Percentiles rank a stretch among this genome's conserved stretches.
These are phyloP conservation scores for Kryptolebias marmoratus DNA, from an alignment of 2,113 vertebrate genomes.

Conservation along the genomic window DNA sequence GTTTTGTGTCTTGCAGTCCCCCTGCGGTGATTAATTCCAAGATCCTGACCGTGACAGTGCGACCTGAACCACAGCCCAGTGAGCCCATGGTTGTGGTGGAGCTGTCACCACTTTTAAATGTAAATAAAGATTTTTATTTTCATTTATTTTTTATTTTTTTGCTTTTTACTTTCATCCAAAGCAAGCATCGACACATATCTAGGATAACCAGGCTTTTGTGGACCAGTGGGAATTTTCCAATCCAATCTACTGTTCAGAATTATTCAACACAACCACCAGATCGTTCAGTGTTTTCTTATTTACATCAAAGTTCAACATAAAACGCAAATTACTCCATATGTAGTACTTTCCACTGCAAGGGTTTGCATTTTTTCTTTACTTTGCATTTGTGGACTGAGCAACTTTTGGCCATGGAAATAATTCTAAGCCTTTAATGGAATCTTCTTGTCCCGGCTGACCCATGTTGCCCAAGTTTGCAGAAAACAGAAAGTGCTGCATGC, in stretches of 20 bases:
- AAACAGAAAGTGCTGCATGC: slow-evolving; percentile 58
- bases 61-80: slow-evolving; percentile 86
- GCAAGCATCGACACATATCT: neutral
- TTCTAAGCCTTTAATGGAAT: slow-evolving; percentile 39
- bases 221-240: neutral
- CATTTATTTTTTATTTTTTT: no score
- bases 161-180: neutral
- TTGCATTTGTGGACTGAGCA: slow-evolving; percentile 13
- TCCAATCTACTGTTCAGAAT: neutral
- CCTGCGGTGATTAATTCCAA: slow-evolving; percentile 91
- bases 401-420: slow-evolving; percentile 5
- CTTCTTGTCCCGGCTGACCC: slow-evolving; percentile 35
- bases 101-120: slow-evolving; percentile 91
- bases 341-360: slow-evolving; percentile 16
- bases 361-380: slow-evolving; percentile 35
- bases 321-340: slow-evolving; percentile 11
- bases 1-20: slow-evolving; percentile 75
- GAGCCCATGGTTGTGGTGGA: slow-evolving; percentile 95
- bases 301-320: slow-evolving; percentile 17
- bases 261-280: neutral
- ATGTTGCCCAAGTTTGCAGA: slow-evolving; percentile 45
- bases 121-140: slow-evolving; percentile 73
- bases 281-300: neutral
- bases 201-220: neutral
- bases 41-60: slow-evolving; percentile 92